phyloP scores from a whole-genome alignment of 2,888 invertebrate species.

The Tethea ocularis region DNA sequence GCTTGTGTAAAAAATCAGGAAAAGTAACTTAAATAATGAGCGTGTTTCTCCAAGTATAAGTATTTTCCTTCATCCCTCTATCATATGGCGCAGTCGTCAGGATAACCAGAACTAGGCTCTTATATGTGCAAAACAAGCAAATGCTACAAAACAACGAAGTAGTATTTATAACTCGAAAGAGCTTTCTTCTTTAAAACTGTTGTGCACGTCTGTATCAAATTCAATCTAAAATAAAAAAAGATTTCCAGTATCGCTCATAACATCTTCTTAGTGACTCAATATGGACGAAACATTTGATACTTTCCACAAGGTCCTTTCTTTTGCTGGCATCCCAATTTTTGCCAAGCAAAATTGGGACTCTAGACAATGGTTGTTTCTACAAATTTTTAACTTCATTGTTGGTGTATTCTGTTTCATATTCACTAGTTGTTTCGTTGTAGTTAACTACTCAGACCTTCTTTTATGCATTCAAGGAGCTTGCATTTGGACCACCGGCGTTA shows the following conservation, averaged over 20 bases:
- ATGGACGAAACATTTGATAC: conserved; percentile 61
- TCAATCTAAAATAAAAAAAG: conserved; percentile 30
- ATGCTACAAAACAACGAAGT: not conserved
- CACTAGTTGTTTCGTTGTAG: conserved; percentile 59
- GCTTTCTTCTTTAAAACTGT: conserved; percentile 11
- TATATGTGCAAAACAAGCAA: too few relatives aligned
- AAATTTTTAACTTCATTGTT: conserved; percentile 61
- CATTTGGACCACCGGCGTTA: conserved; percentile 71
- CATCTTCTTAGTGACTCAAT: conserved; percentile 27
- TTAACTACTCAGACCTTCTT: conserved; percentile 46
- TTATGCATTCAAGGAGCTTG: conserved; percentile 71
- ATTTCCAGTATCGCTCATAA: conserved; percentile 23
- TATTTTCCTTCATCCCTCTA: too few relatives aligned
- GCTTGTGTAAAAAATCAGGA: too few relatives aligned
- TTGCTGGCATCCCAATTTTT: conserved; percentile 66
- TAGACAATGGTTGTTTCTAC: conserved; percentile 54
- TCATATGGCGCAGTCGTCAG: too few relatives aligned
- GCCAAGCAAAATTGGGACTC: conserved; percentile 56
- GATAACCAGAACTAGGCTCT: too few relatives aligned
- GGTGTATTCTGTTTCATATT: conserved; percentile 60
- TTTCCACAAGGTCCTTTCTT: conserved; percentile 61
- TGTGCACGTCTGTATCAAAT: conserved; percentile 36
- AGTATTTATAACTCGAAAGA: conserved; percentile 2
- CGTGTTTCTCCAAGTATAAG: too few relatives aligned
- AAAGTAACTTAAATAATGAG: too few relatives aligned